Conservation (phyloP, 2,113 vertebrate genomes). For the Sprattus sprattus region DNA sequence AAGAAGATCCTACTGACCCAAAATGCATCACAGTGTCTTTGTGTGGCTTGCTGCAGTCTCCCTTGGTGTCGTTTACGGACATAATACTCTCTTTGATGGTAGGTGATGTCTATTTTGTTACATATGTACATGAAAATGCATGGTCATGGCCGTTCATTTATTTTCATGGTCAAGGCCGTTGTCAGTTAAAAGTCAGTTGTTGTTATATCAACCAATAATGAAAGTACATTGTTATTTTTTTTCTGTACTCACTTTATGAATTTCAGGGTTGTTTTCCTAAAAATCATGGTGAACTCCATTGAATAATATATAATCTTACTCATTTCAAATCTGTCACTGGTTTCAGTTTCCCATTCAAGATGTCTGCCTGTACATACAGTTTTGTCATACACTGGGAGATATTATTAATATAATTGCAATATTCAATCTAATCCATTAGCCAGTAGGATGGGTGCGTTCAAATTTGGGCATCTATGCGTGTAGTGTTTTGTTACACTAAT, state of each 20-base stretch:
- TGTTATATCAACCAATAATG: too few species aligned
- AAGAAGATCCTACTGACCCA: slow-evolving; percentile 28
- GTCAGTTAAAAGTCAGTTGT: too few species aligned
- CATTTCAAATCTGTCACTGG: background rate
- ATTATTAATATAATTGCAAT: background rate
- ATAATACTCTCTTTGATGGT: slow-evolving; percentile 33
- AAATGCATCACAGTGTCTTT: slow-evolving; percentile 63
- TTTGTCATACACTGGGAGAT: background rate
- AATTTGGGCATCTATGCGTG: background rate
- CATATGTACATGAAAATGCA: too few species aligned
- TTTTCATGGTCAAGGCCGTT: too few species aligned
- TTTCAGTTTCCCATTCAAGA: background rate
- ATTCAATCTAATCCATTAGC: background rate
- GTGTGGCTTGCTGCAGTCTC: slow-evolving; percentile 51
- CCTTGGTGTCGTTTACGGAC: slow-evolving; percentile 52
- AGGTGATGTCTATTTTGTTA: background rate
- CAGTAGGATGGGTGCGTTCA: background rate
- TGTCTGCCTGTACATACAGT: background rate
- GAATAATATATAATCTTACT: background rate
- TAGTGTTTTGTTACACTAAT: background rate
- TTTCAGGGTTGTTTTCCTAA: too few species aligned
- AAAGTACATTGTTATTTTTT: too few species aligned
- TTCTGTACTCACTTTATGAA: too few species aligned
- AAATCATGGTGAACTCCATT: too few species aligned
- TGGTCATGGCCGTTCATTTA: too few species aligned